Base-by-base conservation (phyloP, 2,113 vertebrate species). In the Salvelinus alpinus region DNA sequence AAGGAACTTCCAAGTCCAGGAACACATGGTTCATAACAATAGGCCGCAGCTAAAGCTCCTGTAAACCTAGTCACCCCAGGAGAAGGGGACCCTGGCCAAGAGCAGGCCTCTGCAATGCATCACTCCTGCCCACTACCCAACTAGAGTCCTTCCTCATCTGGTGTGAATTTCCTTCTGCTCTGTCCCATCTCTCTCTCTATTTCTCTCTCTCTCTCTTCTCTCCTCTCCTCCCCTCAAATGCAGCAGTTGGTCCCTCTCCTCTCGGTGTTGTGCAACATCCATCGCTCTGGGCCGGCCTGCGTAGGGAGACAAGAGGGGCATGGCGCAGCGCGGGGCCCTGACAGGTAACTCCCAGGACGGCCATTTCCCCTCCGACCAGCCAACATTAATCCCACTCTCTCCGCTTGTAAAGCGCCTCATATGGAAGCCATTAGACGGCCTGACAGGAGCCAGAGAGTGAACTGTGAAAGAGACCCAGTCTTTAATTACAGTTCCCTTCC, bases 301-400 rank as follows among this genome's bases (percentile, higher is more conserved):
- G 9, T 24, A 38, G 31, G 54, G 59, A 38, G 47, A 62, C 67
- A 13, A 29, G 74, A 4, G 29, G 72, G 54, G 31, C 29, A 29
- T 27, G 67, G 62, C 20, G 68, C 62, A 20, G 38, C 2, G 38
- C 38, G 9, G 74, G 73, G 67, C 68, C 51, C 65, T 80, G 74
- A 81, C 70, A 81, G 82, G 74, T 79, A 73, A 54, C 76, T 77
- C 79, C 77, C 71, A 16, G 34, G 62, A 73, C 34, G 14, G 34
- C 68, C 38, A 66, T 77, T 71, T 67, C 64, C 24, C 22, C 64
- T 24, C 64, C 14, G 20, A 24, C 67, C 25, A 27, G 27, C 64
- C 47, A 65, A 27, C 47, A 73, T 80, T 72, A 77, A 80, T 73
- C 76, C 72, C 65, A 27, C 59, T 76, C 6, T 76, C 6, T 62